A percentile compares a stretch with the other conserved stretches of the same genome.
Conservation (phyloP, 2,113 vertebrate genomes). For the Bagarius yarrelli region DNA sequence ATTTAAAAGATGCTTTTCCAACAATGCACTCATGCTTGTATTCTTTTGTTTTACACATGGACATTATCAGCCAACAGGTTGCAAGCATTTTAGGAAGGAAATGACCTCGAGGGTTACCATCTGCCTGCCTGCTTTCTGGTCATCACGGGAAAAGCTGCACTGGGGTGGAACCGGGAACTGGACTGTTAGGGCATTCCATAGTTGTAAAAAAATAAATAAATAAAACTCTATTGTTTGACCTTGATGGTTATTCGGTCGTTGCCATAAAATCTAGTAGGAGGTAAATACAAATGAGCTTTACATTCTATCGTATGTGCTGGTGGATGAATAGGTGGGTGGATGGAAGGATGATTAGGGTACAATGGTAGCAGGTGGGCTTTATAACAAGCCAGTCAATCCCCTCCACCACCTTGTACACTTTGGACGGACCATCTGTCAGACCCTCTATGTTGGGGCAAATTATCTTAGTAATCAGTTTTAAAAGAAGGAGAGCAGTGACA, state of each 20-base stretch:
- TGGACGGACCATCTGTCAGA: constrained; percentile 72
- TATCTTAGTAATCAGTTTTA: constrained; percentile 18
- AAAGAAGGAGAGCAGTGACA: neutral
- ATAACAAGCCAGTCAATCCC: constrained; percentile 61
- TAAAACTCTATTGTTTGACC: neutral
- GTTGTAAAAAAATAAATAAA: constrained; percentile 47
- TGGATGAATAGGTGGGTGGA: neutral
- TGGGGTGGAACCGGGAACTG: constrained; percentile 21
- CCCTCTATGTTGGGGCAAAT: constrained; percentile 34
- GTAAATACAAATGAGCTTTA: neutral
- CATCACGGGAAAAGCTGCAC: constrained; percentile 58
- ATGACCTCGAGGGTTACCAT: constrained; percentile 64
- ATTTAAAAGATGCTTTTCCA: neutral
- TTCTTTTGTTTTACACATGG: neutral
- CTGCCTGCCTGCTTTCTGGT: constrained; percentile 60
- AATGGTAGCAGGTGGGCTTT: constrained; percentile 70
- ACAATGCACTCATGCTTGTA: neutral
- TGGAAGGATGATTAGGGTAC: neutral
- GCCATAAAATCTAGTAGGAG: constrained; percentile 1
- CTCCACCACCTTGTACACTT: constrained; percentile 59
- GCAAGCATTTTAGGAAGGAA: constrained; percentile 17
- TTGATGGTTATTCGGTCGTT: neutral
- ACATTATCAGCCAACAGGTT: constrained; percentile 27
- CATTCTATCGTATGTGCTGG: neutral
- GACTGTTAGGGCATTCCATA: constrained; percentile 55